Evolutionary conservation across 2,888 invertebrate species (phyloP).

Genomic region (Volucella inanis): DNA sequence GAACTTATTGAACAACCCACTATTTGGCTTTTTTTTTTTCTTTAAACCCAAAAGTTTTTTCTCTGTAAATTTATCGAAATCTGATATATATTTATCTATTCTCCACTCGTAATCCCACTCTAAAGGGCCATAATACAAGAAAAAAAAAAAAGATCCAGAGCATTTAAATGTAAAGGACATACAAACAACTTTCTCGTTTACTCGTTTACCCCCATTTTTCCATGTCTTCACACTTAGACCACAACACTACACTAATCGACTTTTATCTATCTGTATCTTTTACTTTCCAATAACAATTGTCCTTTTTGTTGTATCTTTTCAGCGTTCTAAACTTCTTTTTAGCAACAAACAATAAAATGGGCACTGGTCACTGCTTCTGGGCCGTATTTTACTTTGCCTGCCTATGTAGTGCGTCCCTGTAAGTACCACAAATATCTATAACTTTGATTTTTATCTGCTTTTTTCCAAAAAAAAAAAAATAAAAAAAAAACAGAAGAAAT

Average conservation of each 20-base stretch:
- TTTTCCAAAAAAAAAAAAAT: conserved; percentile 10
- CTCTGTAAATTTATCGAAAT: conserved; percentile 8
- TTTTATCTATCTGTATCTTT: not conserved
- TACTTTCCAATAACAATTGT: conserved; percentile 38
- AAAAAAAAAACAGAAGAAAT: conserved; percentile 28
- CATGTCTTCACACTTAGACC: not conserved
- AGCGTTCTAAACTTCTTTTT: conserved; percentile 63
- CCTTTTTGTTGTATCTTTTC: conserved; percentile 55
- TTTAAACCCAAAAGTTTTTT: no score
- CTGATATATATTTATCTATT: not conserved
- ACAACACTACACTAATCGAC: not conserved
- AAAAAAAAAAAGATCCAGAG: not conserved
- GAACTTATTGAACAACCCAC: no score
- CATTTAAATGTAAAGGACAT: conserved; percentile 20
- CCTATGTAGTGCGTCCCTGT: conserved; percentile 83
- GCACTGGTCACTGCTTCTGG: conserved; percentile 83
- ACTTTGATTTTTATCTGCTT: conserved; percentile 24
- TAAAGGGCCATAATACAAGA: not conserved
- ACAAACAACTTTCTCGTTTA: not conserved
- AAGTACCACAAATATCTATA: conserved; percentile 78
- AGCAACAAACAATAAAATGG: conserved; percentile 79
- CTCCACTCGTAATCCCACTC: not conserved
- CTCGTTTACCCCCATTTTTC: conserved; percentile 21
- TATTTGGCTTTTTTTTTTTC: no score
- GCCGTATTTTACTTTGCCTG: conserved; percentile 83